Evolutionary conservation across 2,888 invertebrate species (phyloP), one percentile per base, ranked within the genome.

Genomic region (Phrixothrix hirtus): DNA sequence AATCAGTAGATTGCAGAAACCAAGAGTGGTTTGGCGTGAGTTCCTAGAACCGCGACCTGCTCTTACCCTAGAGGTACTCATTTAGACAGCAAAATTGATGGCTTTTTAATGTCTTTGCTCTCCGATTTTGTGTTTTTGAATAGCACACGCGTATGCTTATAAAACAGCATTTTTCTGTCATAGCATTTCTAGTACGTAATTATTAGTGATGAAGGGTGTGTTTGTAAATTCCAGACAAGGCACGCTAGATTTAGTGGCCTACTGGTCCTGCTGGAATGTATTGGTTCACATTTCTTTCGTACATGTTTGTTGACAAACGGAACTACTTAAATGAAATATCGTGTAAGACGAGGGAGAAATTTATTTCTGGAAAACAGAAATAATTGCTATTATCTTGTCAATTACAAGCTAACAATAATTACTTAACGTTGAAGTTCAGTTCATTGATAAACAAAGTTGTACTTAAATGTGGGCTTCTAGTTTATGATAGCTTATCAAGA

Each of bases 241-340:
- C 45, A 42, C 48, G 50, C 48, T 57, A 55, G 54, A 58, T 60
- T 67, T 65, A 64, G 55, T 54, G 61, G 63, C 62, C 61, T 62
- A 57, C 60, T 62, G 58, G 60, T 61, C 62, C 64, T 60, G 62
- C 53, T 31, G 66, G 68, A 69, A 69, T 68, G 66, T 41, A 46
- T 54, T 35, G 63, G 69, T 65, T 68, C 67, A 62, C 65, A 63
- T 70, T 66, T 60, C 66, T 55, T 9, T 13, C 50, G 62, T 65
- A 66, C 65, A 66, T 63, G 67, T 63, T 58, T 63, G 68, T 46
- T 64, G 68, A 68, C 67, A 67, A 66, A 64, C 55, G 52, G 52
- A 53, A 54, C 42, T 46, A 50, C 31, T 41, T 61, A n/a, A n/a
- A 58, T 60, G 50, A 61, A 51, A 51, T 61, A 61, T 61, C 15